Conservation (phyloP, 2,113 vertebrate species). For the Protobothrops mucrosquamatus region DNA sequence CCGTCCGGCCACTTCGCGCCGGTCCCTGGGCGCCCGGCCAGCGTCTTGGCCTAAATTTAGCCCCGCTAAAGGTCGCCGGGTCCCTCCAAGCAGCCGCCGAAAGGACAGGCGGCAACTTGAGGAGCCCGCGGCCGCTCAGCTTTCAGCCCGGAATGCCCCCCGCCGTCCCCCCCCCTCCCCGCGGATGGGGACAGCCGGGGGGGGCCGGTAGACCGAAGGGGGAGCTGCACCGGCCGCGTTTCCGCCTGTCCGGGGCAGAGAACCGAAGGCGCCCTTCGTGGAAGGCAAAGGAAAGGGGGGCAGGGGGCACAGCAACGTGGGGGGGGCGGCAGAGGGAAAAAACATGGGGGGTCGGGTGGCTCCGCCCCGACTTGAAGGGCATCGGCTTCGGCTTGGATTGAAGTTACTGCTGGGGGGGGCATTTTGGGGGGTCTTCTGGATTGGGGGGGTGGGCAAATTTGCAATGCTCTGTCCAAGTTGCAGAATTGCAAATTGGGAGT, state of each 20-base stretch:
- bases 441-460: neutral
- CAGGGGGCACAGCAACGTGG: too few species aligned
- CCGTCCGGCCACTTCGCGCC: neutral
- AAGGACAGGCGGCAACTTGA: neutral
- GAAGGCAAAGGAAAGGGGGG: too few species aligned
- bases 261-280: neutral
- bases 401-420: neutral
- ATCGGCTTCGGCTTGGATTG: too few species aligned
- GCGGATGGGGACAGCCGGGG: too few species aligned
- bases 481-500: neutral
- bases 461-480: neutral
- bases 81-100: neutral
- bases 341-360: neutral
- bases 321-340: too few species aligned
- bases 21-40: neutral
- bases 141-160: neutral
- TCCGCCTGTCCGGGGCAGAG: neutral
- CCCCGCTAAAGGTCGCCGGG: neutral
- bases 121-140: neutral
- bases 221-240: neutral
- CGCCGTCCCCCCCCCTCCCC: too few species aligned
- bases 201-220: neutral
- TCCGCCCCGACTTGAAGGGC: too few species aligned
- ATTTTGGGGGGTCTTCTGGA: neutral
- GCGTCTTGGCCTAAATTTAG: neutral